Conservation (phyloP, 2,797 vertebrate species). For the Brachyrhaphis roseni region DNA sequence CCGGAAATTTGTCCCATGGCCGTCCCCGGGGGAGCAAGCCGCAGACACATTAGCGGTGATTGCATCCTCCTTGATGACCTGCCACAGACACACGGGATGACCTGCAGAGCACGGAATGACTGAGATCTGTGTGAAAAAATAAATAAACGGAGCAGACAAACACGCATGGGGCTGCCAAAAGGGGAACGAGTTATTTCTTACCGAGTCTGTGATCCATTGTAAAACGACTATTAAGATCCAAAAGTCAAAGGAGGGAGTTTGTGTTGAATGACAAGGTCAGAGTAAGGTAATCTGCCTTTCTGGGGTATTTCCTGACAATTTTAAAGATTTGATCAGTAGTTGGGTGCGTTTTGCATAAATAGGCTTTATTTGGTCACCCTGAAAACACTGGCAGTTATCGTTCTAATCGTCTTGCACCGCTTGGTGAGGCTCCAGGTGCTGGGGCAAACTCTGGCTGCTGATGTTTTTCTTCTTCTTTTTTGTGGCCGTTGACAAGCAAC, state of each 20-base stretch:
- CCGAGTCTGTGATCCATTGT: background rate
- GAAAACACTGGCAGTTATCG: too few relatives aligned
- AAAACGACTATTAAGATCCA: background rate
- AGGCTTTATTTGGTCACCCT: too few relatives aligned
- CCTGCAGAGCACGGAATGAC: background rate
- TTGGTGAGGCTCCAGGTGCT: too few relatives aligned
- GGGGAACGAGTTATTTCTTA: background rate
- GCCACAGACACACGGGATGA: conserved; percentile 38
- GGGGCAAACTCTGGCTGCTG: too few relatives aligned
- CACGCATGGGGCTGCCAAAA: background rate
- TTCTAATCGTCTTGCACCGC: too few relatives aligned
- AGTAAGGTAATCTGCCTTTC: background rate
- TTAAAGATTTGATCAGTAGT: background rate
- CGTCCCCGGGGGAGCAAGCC: conserved; percentile 17
- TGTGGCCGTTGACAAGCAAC: too few relatives aligned
- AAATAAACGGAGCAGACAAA: conserved; percentile 4
- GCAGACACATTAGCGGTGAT: conserved; percentile 48
- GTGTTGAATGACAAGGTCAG: background rate
- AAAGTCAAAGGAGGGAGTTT: background rate
- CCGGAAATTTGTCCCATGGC: conserved; percentile 26
- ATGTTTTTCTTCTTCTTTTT: too few relatives aligned
- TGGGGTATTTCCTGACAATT: background rate
- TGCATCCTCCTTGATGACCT: conserved; percentile 40
- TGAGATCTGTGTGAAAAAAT: background rate
- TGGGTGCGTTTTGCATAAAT: too few relatives aligned